phyloP scores from a whole-genome alignment of 2,888 invertebrate genomes.

The Litoditis marina region DNA sequence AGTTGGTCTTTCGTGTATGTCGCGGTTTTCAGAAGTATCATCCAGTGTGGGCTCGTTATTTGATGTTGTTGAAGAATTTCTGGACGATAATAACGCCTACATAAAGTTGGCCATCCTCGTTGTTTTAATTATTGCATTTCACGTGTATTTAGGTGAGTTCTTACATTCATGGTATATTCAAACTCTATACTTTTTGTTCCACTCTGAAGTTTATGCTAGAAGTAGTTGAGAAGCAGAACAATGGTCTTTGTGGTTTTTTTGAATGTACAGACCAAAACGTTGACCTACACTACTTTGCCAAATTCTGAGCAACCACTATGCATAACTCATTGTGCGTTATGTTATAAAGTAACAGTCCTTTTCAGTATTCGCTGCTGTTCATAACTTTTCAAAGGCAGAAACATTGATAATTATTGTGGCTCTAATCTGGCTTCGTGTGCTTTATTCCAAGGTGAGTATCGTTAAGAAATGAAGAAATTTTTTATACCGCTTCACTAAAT shows the following conservation, averaged over 20 bases:
- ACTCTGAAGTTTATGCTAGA: background rate
- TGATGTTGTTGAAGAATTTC: background rate
- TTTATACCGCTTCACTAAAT: background rate
- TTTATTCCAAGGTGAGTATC: slow-evolving; percentile 8
- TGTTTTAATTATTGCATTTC: slow-evolving; percentile 9
- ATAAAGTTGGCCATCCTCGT: slow-evolving; percentile 1
- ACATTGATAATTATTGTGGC: slow-evolving; percentile 28
- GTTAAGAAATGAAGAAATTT: background rate
- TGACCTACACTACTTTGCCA: no score
- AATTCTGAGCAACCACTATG: no score
- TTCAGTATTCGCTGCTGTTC: slow-evolving; percentile 35
- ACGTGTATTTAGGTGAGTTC: slow-evolving; percentile 12
- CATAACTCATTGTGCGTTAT: no score
- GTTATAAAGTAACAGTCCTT: no score
- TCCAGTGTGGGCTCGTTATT: background rate
- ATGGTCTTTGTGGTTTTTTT: no score
- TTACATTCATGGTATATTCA: no score
- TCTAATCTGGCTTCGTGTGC: slow-evolving; percentile 23
- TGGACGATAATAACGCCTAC: background rate
- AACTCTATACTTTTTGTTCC: background rate
- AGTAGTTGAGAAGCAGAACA: no score
- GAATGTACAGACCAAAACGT: no score
- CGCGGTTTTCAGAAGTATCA: background rate
- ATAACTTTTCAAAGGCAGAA: slow-evolving; percentile 28
- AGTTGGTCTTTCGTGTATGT: background rate